phyloP scores from a whole-genome alignment of 2,888 invertebrate genomes.

The Lathronympha strigana region DNA sequence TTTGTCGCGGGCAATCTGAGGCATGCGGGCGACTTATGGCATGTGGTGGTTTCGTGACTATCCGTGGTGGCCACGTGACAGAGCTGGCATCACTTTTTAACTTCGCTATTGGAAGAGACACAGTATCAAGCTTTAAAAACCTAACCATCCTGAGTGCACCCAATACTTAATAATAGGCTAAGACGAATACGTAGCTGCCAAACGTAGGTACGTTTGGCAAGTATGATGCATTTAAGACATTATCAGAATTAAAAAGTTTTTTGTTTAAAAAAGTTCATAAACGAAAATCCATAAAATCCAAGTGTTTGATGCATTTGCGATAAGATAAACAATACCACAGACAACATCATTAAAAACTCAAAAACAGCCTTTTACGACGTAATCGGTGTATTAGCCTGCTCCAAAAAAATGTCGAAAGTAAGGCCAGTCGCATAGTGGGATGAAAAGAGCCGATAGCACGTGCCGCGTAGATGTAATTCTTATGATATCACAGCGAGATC shows the following conservation, averaged over 20 bases:
- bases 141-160: too few species aligned
- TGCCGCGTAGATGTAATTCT: constrained; percentile 55
- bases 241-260: too few species aligned
- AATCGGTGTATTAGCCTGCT: constrained; percentile 34
- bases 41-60: constrained; percentile 10
- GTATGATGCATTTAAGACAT: too few species aligned
- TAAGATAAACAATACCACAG: background rate
- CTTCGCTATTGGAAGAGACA: too few species aligned
- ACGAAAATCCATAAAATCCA: background rate
- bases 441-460: constrained; percentile 63
- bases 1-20: constrained; percentile 73
- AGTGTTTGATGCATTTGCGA: background rate
- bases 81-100: too few species aligned
- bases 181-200: too few species aligned
- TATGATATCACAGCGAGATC: constrained; percentile 41
- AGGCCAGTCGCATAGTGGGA: constrained; percentile 45
- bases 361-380: constrained; percentile 16
- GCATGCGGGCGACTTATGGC: constrained; percentile 63
- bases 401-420: constrained; percentile 41
- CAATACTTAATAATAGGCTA: too few species aligned
- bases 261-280: too few species aligned
- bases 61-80: background rate
- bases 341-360: constrained; percentile 4
- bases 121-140: too few species aligned
- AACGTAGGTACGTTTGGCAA: too few species aligned